These are phyloP conservation scores for Peromyscus nudipes DNA, from an alignment of 2,797 vertebrate genomes.

Conservation along the genomic window DNA sequence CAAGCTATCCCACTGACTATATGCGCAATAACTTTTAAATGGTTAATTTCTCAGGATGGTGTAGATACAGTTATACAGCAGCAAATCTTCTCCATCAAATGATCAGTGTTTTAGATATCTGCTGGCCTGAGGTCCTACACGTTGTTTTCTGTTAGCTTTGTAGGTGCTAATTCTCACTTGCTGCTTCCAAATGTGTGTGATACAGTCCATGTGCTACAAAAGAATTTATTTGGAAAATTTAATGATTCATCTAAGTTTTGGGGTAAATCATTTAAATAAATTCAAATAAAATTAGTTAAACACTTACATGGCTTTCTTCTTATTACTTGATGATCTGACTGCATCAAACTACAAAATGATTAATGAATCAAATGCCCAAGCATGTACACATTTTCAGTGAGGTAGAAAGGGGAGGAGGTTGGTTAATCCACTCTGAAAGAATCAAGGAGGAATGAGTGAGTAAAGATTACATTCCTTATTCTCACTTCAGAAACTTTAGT, in stretches of 20 bases:
- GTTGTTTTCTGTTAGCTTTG: neutral
- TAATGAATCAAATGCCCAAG: neutral
- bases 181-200: neutral
- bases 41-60: neutral
- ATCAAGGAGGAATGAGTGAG: neutral
- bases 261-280: neutral
- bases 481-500: slow-evolving; percentile 12
- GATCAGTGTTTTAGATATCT: neutral
- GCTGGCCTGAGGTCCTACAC: neutral
- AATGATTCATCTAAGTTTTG: neutral
- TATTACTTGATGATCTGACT: neutral
- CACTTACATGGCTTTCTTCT: neutral
- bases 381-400: neutral
- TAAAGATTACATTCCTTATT: neutral
- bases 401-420: neutral
- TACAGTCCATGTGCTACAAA: neutral
- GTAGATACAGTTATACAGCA: neutral
- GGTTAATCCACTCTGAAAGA: neutral
- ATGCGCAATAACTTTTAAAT: neutral
- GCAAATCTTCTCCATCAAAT: neutral
- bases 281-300: slow-evolving; percentile 56
- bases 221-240: neutral
- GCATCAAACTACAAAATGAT: neutral
- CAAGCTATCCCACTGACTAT: too few relatives aligned
- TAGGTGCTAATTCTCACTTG: neutral